These are phyloP conservation scores for Gadopsis marmoratus DNA, from an alignment of 2,797 vertebrate genomes.

Conservation along the genomic window DNA sequence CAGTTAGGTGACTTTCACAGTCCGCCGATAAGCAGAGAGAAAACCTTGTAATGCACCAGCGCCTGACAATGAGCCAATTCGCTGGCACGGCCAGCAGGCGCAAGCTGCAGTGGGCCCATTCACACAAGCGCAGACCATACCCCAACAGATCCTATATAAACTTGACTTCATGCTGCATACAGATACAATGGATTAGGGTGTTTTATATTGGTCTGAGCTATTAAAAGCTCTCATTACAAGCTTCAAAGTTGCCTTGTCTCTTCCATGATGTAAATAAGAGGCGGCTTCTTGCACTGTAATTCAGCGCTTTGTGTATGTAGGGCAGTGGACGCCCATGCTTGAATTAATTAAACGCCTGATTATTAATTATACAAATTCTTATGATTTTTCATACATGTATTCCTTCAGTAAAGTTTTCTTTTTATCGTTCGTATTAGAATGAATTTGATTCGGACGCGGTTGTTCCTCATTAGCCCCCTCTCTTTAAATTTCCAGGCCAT, in stretches of 20 bases:
- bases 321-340: conserved; percentile 56
- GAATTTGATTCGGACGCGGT: conserved; percentile 47
- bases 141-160: conserved; percentile 41
- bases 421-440: conserved; percentile 24
- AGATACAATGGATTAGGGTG: conserved; percentile 40
- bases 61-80: conserved; percentile 72
- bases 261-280: conserved; percentile 45
- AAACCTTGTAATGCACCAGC: conserved; percentile 80
- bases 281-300: conserved; percentile 33
- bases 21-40: conserved; percentile 80
- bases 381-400: conserved; percentile 67
- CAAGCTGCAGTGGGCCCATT: conserved; percentile 40
- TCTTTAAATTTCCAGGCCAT: conserved; percentile 63
- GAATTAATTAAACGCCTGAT: conserved; percentile 69
- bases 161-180: conserved; percentile 23
- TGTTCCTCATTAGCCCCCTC: conserved; percentile 68
- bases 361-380: conserved; percentile 74
- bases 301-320: conserved; percentile 64
- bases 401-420: conserved; percentile 62
- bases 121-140: conserved; percentile 29
- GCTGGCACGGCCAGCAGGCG: conserved; percentile 46
- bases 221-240: conserved; percentile 41
- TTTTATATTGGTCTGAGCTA: conserved; percentile 38
- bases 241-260: conserved; percentile 15
- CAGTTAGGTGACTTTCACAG: conserved; percentile 88